Evolutionary conservation across 2,797 vertebrate species (phyloP), one percentile per base, ranked within the genome.

Genomic region (Melanotaenia trifasciata): DNA sequence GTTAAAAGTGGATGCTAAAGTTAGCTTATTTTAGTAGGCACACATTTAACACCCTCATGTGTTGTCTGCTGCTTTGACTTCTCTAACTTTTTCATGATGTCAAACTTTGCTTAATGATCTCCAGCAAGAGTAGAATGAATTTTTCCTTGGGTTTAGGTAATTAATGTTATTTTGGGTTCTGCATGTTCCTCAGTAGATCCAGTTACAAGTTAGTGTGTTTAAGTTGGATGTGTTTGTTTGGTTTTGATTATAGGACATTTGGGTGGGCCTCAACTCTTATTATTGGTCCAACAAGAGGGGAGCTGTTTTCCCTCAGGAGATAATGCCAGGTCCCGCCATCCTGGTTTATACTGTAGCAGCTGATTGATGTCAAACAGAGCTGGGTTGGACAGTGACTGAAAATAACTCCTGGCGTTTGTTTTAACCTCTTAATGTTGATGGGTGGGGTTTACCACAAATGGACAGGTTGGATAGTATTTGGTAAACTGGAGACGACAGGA

Each of bases 271-370:
- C 9, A 45, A 43, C 9, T 24, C 66, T 54, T 64, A n/a, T 70
- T 77, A 58, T n/a, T 75, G 70, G 69, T 26, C 54, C 5, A 71
- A 73, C 70, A 57, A 47, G 35, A 67, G 54, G 32, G 56, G 28
- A 65, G 36, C 82, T 82, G 84, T 73, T 78, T 83, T 69, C 75
- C 53, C 63, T 84, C 76, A 76, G 74, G 64, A 83, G 80, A 86
- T 79, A 79, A 81, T 61, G 60, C 70, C 79, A 85, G 40, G 67
- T 81, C 75, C 64, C 2, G 54, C 72, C 62, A 67, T 63, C 69
- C 66, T 30, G 57, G 35, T 58, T 66, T 56, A 72, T n/a, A 58
- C 63, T 65, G 58, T 3, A 80, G 70, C 77, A 67, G 68, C 70
- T 74, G 79, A 86, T 79, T 38, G 58, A 67, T 71, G 66, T 83